A percentile compares a stretch with the other conserved stretches of the same genome.
These are phyloP conservation scores for Metaphire vulgaris DNA, from an alignment of 1,140 invertebrate species.

Conservation along the genomic window DNA sequence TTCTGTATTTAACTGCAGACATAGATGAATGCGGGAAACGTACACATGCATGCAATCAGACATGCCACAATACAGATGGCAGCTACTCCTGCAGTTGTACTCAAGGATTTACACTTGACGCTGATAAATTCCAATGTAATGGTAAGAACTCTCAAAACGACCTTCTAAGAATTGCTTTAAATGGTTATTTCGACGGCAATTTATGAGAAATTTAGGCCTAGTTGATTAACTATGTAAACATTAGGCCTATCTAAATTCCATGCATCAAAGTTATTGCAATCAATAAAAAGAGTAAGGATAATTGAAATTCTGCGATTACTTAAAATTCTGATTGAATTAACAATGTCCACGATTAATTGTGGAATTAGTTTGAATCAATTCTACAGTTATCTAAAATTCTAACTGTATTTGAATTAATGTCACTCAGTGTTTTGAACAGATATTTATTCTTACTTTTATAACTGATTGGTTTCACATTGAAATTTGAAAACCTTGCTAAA, in stretches of 20 bases:
- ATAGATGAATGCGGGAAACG: background rate
- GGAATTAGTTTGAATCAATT: too few species aligned
- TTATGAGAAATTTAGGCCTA: background rate
- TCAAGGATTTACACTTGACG: background rate
- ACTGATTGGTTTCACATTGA: background rate
- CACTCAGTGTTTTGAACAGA: background rate
- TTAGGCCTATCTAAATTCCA: background rate
- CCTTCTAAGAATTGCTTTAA: too few species aligned
- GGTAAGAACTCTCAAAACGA: background rate
- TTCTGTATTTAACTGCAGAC: too few species aligned
- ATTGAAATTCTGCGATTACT: background rate
- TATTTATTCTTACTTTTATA: background rate
- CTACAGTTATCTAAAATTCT: too few species aligned
- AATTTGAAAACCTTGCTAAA: background rate
- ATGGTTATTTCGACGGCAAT: background rate
- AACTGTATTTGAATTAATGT: background rate
- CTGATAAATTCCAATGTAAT: background rate
- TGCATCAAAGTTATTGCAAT: background rate
- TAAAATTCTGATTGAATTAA: background rate
- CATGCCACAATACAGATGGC: background rate
- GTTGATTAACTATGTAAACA: background rate
- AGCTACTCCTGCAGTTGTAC: background rate
- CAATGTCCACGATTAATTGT: too few species aligned
- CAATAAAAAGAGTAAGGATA: background rate
- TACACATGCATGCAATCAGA: background rate